phyloP scores from a whole-genome alignment of 1,140 invertebrate species.

The Araneus ventricosus region DNA sequence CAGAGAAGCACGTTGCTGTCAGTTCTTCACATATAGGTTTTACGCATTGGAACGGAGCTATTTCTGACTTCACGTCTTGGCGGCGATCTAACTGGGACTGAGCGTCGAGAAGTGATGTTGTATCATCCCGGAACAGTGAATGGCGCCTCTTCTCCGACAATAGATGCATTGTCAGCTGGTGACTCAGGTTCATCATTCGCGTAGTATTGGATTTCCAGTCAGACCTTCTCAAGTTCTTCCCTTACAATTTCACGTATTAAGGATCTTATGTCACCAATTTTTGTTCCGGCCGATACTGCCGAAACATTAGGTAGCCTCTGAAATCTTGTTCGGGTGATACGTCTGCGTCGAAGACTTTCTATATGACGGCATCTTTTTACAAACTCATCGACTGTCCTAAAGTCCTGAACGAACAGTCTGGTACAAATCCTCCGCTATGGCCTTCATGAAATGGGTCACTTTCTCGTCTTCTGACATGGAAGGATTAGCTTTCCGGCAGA shows the following conservation, averaged over 20 bases:
- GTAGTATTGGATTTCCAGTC: not conserved
- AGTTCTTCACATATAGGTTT: not conserved
- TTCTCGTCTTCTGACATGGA: not conserved
- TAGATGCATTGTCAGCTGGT: not conserved
- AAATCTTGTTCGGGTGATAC: no score
- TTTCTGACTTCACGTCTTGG: not conserved
- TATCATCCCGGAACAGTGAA: no score
- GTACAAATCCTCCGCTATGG: not conserved
- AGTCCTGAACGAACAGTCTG: conserved; percentile 29
- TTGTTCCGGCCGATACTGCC: not conserved
- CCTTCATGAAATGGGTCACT: not conserved
- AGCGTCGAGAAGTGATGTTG: not conserved
- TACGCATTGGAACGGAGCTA: not conserved
- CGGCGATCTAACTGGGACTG: not conserved
- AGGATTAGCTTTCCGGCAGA: not conserved
- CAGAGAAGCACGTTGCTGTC: no score
- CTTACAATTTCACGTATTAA: no score
- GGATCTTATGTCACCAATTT: not conserved
- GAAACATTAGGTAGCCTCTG: no score
- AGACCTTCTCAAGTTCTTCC: not conserved
- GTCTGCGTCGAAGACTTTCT: conserved; percentile 48
- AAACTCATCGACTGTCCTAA: not conserved
- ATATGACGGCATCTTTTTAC: conserved; percentile 21
- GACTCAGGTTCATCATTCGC: no score
- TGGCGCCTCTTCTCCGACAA: conserved; percentile 11